These are phyloP conservation scores for Fulmarus glacialis DNA, from an alignment of 2,113 vertebrate species.

Conservation along the genomic window DNA sequence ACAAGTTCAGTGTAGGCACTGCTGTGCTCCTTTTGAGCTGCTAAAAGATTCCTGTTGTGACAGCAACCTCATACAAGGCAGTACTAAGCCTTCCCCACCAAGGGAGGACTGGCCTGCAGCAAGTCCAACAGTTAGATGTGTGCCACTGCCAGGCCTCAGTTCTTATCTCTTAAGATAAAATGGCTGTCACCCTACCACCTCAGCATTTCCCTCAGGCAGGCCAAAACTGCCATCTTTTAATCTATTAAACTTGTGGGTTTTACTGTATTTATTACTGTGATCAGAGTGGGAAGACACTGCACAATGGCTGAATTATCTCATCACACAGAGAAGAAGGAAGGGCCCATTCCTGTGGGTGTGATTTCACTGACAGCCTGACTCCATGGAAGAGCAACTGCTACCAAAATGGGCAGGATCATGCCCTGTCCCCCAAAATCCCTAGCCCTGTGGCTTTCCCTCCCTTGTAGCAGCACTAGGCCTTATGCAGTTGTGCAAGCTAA, in stretches of 20 bases:
- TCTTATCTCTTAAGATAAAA: background rate
- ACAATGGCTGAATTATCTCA: background rate
- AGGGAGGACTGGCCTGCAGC: background rate
- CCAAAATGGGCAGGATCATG: background rate
- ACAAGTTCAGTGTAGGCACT: rapidly evolving
- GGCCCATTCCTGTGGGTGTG: background rate
- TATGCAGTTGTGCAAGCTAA: background rate
- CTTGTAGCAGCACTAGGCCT: background rate
- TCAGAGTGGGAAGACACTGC: background rate
- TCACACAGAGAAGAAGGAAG: background rate
- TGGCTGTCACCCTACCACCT: background rate
- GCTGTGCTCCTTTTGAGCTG: background rate
- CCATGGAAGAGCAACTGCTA: background rate
- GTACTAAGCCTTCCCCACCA: background rate
- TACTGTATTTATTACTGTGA: background rate
- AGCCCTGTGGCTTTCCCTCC: background rate
- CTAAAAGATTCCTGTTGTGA: background rate
- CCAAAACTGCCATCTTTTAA: background rate
- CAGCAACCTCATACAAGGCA: background rate
- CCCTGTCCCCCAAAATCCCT: background rate
- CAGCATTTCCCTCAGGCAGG: background rate
- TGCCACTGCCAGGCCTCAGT: background rate
- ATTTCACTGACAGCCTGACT: background rate
- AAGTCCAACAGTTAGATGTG: background rate
- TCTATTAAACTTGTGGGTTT: background rate